Base-by-base conservation (phyloP, 1,140 invertebrate species). In the Aradophagus sp. region DNA sequence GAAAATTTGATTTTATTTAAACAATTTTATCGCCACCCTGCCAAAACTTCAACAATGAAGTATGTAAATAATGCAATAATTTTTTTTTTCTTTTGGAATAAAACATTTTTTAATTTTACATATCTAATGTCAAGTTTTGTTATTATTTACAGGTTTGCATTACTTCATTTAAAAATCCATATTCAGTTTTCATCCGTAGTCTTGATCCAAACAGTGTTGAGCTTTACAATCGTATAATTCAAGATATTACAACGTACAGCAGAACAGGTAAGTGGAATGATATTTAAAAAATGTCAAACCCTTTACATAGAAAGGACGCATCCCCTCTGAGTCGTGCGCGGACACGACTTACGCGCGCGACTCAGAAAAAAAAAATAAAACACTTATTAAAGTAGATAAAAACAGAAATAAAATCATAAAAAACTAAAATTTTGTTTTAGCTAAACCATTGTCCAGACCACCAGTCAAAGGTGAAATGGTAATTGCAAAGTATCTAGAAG, bases 381-480 rank as follows among this genome's bases (percentile, higher is more conserved):
- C 8, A 23, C 8, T 23, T 23, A 8, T 8, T 23, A 8, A 23
- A 23, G 20, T 23, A 23, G 8, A 23, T 23, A 23, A 23, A 5
- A 6, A 31, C n/a, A 31, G 2, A 6, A 23, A 23, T 8, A 10
- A 10, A 31, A 10, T 5, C n/a, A 31, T 31, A 10, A 5, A 8
- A 31, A 6, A 11, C n/a, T 31, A 10, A 10, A 11, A 5, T 8
- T 59, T 45, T 14, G 12, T 61, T 41, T 26, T 13, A 77, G 81
- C 74, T 36, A 27, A 69, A 29, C 23, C 12, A 13, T 50, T 85
- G 2, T 29, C 45, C 0, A 42, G 67, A 11, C n/a, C 32, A 7
- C 82, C 81, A 20, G 47, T 68, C 14, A 6, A 68, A n/a, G 77
- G 75, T 0, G 61, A 82, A 69, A 75, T 81, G 59, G 74, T 85